A percentile compares a stretch with the other conserved stretches of the same genome.
phyloP scores from a whole-genome alignment of 2,888 invertebrate species.

The Protonemura montana region DNA sequence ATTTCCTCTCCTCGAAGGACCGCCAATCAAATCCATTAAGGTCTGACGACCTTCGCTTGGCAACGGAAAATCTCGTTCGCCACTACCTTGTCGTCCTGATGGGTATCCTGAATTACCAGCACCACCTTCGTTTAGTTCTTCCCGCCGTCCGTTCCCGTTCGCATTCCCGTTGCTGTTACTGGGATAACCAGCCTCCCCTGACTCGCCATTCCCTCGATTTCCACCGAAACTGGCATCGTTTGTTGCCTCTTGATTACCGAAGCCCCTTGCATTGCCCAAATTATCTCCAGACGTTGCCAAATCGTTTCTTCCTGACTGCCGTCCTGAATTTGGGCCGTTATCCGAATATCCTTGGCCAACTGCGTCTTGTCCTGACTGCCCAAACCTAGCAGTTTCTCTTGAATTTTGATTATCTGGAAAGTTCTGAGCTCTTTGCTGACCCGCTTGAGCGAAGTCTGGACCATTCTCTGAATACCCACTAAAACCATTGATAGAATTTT shows the following conservation, averaged over 20 bases:
- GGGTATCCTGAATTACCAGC: background rate
- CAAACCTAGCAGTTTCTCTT: background rate
- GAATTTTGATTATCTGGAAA: background rate
- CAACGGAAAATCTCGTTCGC: background rate
- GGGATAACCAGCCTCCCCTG: slow-evolving; percentile 16
- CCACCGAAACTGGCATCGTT: background rate
- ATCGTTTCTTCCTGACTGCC: background rate
- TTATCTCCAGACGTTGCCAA: background rate
- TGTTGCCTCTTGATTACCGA: background rate
- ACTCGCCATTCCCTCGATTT: background rate
- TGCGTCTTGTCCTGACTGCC: background rate
- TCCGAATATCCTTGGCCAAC: background rate
- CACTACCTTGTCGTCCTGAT: background rate
- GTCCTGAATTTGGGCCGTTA: slow-evolving; percentile 15
- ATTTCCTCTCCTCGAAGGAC: background rate
- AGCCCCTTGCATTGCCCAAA: too few relatives aligned
- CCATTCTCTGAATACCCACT: slow-evolving; percentile 29
- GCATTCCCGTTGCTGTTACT: background rate
- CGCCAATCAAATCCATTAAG: background rate
- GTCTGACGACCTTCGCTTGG: background rate
- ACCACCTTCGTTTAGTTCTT: background rate
- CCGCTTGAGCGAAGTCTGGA: background rate
- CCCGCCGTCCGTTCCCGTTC: background rate
- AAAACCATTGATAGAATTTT: background rate
- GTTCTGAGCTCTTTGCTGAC: background rate